A percentile compares a stretch with the other conserved stretches of the same genome.
Conservation (phyloP, 2,888 invertebrate genomes). For the Masnerella sp. region DNA sequence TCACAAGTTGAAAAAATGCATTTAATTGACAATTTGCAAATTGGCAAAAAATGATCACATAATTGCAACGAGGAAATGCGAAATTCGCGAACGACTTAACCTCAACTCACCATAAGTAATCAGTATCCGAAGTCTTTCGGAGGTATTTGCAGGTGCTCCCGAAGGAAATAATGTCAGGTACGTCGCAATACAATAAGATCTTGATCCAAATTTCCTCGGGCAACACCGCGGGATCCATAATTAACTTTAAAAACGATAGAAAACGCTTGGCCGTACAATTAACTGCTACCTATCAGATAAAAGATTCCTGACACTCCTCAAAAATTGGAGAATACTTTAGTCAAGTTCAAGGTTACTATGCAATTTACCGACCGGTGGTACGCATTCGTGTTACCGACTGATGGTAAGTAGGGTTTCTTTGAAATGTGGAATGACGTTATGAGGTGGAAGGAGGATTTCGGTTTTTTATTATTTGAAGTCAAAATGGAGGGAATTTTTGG, state of each 20-base stretch:
- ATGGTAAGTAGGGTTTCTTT: not conserved
- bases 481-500: too few relatives aligned
- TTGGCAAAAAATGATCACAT: not conserved
- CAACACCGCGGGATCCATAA: constrained; percentile 76
- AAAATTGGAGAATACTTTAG: constrained; percentile 72
- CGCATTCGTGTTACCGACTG: constrained; percentile 2
- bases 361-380: constrained; percentile 55
- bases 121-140: constrained; percentile 74
- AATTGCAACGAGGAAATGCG: too few relatives aligned
- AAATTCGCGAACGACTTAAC: constrained; percentile 64
- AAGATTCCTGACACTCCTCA: constrained; percentile 74
- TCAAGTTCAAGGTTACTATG: constrained; percentile 76
- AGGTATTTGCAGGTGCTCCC: constrained; percentile 76
- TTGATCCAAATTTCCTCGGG: constrained; percentile 78
- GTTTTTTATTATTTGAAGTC: too few relatives aligned
- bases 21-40: too few relatives aligned
- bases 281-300: constrained; percentile 63
- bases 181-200: constrained; percentile 76
- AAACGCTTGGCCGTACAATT: constrained; percentile 45
- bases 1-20: too few relatives aligned
- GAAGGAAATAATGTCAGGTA: constrained; percentile 77
- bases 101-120: constrained; percentile 76
- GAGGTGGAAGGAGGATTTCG: too few relatives aligned
- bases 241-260: constrained; percentile 27
- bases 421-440: too few relatives aligned